Base-by-base conservation (phyloP, 2,888 invertebrate species). In the Netelia inedita region DNA sequence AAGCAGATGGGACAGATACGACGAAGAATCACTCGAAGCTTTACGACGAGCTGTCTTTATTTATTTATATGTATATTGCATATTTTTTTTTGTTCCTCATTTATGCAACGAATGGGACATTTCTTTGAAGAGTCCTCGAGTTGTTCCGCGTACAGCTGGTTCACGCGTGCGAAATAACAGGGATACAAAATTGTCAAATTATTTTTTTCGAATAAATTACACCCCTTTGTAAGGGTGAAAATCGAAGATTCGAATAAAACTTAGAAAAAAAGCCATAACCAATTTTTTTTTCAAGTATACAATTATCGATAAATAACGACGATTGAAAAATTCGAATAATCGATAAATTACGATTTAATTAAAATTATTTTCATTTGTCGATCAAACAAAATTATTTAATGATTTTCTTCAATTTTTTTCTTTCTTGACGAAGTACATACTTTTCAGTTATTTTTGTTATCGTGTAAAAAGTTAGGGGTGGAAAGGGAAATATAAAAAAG, bases 1-100 rank as follows among this genome's bases (percentile, higher is more conserved):
- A 53, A 75, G 23, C 81, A 81, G 81, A 81, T 81, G 81, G 75
- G 14, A 63, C 59, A 46, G 28, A 28, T n/a, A 53, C 46, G 46
- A 14, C 46, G 11, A 46, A 57, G 19, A 16, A 35, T 71, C 41
- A 16, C 41, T 14, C 23, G 14, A 5, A 69, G 75, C 81, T 81
- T 81, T 69, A 35, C 75, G 28, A 69, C 65, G 19, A 71, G 57
- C 53, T 21, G 16, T 19, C n/a, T 61, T 59, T 16, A 57, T 57
- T 16, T 10, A 16, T 57, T 57, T 50, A 53, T 66, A 43, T 46
- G 28, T 28, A 28, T 28, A 28, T 28, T 28, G 5, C 28, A 28
- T 14, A 43, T 66, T 23, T n/a, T 43, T 57, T 53, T 63, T 50
- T 11, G 10, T 14, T 14, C 46, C 1, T 46, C 6, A 46, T 57